phyloP scores from a whole-genome alignment of 1,140 invertebrate genomes.

The Drosophila pseudoananassae region DNA sequence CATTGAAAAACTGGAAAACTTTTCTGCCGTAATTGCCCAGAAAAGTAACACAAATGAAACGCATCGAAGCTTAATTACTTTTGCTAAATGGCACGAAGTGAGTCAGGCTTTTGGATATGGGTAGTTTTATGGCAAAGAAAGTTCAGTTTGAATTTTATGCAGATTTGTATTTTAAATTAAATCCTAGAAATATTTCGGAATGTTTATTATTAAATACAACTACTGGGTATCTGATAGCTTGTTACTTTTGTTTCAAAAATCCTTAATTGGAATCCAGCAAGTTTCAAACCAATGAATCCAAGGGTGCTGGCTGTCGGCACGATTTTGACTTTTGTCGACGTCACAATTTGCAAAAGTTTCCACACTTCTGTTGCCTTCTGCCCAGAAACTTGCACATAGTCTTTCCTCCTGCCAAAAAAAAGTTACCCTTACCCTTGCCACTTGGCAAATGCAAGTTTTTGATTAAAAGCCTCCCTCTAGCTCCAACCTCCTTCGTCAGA shows the following conservation, averaged over 20 bases:
- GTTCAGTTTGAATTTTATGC: neutral
- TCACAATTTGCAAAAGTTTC: slow-evolving; percentile 72
- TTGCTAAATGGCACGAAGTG: slow-evolving; percentile 66
- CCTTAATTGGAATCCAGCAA: slow-evolving; percentile 8
- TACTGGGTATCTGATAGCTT: neutral
- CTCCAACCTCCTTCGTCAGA: neutral
- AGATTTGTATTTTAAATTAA: no score
- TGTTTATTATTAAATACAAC: neutral
- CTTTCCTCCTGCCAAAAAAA: slow-evolving; percentile 16
- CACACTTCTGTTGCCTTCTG: slow-evolving; percentile 34
- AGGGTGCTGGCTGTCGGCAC: slow-evolving; percentile 39
- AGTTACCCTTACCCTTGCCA: slow-evolving; percentile 63
- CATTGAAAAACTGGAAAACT: slow-evolving; percentile 48
- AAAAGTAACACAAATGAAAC: slow-evolving; percentile 81
- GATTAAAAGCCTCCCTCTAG: slow-evolving; percentile 63
- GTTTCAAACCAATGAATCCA: neutral
- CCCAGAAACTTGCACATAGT: slow-evolving; percentile 50
- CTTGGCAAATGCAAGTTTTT: slow-evolving; percentile 74
- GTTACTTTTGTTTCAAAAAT: neutral
- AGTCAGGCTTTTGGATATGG: no score
- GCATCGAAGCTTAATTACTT: slow-evolving; percentile 79
- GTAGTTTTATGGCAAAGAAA: no score
- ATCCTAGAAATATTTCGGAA: no score
- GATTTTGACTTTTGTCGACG: slow-evolving; percentile 76
- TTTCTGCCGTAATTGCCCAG: slow-evolving; percentile 70